A percentile compares a stretch with the other conserved stretches of the same genome.
Evolutionary conservation across 2,797 vertebrate species (phyloP).

Genomic region (Allobates femoralis): DNA sequence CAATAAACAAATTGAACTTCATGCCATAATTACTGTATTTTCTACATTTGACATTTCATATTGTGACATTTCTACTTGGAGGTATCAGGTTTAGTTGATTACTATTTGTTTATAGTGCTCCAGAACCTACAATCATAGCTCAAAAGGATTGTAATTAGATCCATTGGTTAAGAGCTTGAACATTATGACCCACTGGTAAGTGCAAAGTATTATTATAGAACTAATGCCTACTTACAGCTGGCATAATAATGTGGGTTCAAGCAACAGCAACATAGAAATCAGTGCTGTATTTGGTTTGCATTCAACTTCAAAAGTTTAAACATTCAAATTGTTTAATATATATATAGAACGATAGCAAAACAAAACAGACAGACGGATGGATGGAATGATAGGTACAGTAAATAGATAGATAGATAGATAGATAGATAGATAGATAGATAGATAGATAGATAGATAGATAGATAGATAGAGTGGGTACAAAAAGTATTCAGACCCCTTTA

Average conservation of each 20-base stretch:
- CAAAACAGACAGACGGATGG: not conserved
- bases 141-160: constrained; percentile 92
- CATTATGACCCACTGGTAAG: constrained; percentile 84
- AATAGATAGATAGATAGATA: too few relatives aligned
- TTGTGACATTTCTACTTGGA: constrained; percentile 79
- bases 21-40: constrained; percentile 81
- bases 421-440: too few relatives aligned
- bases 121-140: constrained; percentile 92
- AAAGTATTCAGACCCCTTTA: too few relatives aligned
- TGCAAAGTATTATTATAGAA: constrained; percentile 85
- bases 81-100: constrained; percentile 88
- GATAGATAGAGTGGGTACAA: too few relatives aligned
- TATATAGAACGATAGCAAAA: not conserved
- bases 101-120: constrained; percentile 87
- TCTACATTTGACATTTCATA: constrained; percentile 83
- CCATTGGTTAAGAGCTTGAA: constrained; percentile 88
- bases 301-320: not conserved
- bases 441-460: too few relatives aligned
- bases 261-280: constrained; percentile 78
- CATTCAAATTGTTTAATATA: not conserved
- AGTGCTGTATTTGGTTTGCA: constrained; percentile 67
- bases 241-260: constrained; percentile 77
- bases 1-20: constrained; percentile 76
- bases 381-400: too few relatives aligned
- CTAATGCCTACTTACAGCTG: constrained; percentile 81